These are phyloP conservation scores for Lycocerus yunnanus DNA, from an alignment of 2,888 invertebrate genomes.

Conservation along the genomic window DNA sequence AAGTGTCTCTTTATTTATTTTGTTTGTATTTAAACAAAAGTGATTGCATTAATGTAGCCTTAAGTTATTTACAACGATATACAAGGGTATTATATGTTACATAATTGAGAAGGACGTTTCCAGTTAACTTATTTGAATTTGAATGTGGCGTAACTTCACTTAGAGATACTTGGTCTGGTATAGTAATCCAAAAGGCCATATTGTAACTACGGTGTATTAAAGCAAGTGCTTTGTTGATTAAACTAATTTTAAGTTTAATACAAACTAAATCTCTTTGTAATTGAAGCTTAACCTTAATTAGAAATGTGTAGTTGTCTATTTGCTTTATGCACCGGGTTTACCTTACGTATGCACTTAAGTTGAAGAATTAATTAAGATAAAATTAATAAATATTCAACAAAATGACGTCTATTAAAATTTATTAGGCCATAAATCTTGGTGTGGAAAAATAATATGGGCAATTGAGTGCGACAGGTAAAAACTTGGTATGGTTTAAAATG, in stretches of 20 bases:
- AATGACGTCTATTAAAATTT: background rate
- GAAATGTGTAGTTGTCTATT: constrained; percentile 4
- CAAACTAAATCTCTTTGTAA: constrained; percentile 13
- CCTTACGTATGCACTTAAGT: background rate
- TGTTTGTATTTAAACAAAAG: background rate
- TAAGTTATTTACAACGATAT: background rate
- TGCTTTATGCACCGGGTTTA: background rate
- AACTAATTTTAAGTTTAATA: constrained; percentile 13
- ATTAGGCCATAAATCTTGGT: background rate
- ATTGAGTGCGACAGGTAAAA: background rate
- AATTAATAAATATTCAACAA: background rate
- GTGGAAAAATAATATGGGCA: background rate
- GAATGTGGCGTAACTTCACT: background rate
- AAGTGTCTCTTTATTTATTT: background rate
- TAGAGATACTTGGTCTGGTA: background rate
- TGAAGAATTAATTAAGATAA: background rate
- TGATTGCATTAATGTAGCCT: background rate
- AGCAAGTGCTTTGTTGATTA: constrained; percentile 1
- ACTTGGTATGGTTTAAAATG: background rate
- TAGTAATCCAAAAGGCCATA: background rate
- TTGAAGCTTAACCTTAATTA: constrained; percentile 10
- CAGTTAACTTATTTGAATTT: background rate
- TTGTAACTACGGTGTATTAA: background rate
- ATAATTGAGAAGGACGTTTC: background rate
- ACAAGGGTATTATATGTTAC: background rate